phyloP scores from a whole-genome alignment of 2,888 invertebrate genomes.

The Leistus spinibarbis region DNA sequence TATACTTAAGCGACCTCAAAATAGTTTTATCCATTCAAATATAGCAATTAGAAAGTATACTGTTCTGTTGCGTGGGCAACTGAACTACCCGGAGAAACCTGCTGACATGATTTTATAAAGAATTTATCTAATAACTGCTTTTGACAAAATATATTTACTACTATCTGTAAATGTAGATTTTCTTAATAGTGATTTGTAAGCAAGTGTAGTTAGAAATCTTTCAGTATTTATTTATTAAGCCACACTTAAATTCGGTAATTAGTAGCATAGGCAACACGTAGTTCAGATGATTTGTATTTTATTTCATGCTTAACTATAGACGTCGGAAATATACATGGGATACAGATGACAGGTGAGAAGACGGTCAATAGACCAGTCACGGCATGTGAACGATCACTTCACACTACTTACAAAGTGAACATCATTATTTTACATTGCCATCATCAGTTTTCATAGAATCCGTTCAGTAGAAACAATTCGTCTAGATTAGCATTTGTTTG shows the following conservation, averaged over 20 bases:
- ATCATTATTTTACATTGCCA: conserved; percentile 1
- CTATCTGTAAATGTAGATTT: too few relatives aligned
- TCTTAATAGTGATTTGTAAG: background rate
- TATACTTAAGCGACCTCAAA: too few relatives aligned
- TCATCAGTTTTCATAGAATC: background rate
- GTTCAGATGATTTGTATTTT: conserved; percentile 28
- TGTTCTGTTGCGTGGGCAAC: too few relatives aligned
- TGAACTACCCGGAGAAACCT: too few relatives aligned
- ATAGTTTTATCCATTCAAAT: too few relatives aligned
- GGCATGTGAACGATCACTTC: background rate
- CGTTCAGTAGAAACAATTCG: background rate
- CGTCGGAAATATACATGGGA: conserved; percentile 63
- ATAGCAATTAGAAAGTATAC: too few relatives aligned
- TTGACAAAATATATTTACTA: too few relatives aligned
- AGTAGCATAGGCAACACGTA: conserved; percentile 1
- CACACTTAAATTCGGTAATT: background rate
- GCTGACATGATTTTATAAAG: too few relatives aligned
- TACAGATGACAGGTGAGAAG: conserved; percentile 63
- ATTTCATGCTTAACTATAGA: conserved; percentile 49
- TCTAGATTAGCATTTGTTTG: background rate
- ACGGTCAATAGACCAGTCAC: background rate
- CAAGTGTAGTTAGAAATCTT: background rate
- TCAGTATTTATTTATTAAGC: background rate
- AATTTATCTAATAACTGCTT: too few relatives aligned
- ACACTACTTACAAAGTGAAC: background rate